A percentile compares a stretch with the other conserved stretches of the same genome.
phyloP scores from a whole-genome alignment of 1,140 invertebrate species.

The Cotesia chilonis region DNA sequence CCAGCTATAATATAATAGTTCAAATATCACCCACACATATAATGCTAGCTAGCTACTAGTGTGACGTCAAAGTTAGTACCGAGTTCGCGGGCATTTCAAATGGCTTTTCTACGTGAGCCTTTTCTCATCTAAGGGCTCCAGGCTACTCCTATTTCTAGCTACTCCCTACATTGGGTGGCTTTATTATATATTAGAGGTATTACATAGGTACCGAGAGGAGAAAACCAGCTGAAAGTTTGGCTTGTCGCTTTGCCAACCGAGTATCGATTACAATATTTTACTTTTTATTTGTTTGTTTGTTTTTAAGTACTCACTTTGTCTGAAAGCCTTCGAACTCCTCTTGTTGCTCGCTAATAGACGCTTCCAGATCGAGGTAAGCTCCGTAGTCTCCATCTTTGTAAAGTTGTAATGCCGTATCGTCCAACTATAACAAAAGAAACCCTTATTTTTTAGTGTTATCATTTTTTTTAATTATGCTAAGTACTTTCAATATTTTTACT shows the following conservation, averaged over 20 bases:
- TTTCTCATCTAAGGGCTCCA: neutral
- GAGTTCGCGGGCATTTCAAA: constrained; percentile 37
- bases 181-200: neutral
- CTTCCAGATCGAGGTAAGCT: constrained; percentile 94
- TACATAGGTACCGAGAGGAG: neutral
- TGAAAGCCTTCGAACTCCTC: constrained; percentile 96
- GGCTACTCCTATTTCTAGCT: no score
- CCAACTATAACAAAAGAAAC: constrained; percentile 78
- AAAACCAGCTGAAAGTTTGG: constrained; percentile 21
- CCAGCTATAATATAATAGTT: constrained; percentile 1
- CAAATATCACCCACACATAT: neutral
- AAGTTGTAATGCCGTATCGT: constrained; percentile 94
- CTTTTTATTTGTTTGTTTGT: constrained; percentile 2
- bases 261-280: constrained; percentile 28
- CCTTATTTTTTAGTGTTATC: no score
- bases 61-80: no score
- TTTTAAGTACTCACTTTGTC: constrained; percentile 80
- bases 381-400: constrained; percentile 97
- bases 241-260: constrained; percentile 28
- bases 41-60: neutral
- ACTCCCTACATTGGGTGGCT: neutral
- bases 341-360: constrained; percentile 91
- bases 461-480: no score
- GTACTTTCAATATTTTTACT: neutral
- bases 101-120: constrained; percentile 41